phyloP scores from a whole-genome alignment of 1,140 invertebrate genomes.

The Penaeus japonicus region DNA sequence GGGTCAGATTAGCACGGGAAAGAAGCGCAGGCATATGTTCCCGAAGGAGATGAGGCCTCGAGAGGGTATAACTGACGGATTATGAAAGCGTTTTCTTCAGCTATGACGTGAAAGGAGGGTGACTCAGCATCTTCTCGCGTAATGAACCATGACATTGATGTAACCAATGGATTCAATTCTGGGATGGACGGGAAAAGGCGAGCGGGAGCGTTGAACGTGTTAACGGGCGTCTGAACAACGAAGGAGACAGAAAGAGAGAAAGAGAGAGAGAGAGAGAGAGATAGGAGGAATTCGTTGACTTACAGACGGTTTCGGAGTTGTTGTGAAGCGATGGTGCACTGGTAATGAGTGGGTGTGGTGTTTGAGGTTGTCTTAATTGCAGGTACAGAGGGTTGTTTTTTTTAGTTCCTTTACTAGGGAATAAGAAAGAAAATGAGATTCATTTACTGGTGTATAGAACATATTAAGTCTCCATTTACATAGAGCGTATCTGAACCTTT shows the following conservation, averaged over 20 bases:
- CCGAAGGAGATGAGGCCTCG: not conserved
- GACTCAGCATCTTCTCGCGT: conserved; percentile 23
- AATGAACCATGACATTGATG: conserved; percentile 51
- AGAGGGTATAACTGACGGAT: conserved; percentile 53
- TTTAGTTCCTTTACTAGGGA: too few species aligned
- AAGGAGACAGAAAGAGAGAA: conserved; percentile 14
- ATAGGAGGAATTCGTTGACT: not conserved
- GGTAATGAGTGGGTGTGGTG: too few species aligned
- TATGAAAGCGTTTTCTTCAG: conserved; percentile 47
- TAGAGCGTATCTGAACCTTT: too few species aligned
- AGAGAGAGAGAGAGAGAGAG: conserved; percentile 24
- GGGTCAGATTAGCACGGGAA: not conserved
- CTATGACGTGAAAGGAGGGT: conserved; percentile 47
- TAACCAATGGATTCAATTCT: conserved; percentile 45
- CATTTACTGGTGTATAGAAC: too few species aligned
- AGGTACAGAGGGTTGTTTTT: too few species aligned
- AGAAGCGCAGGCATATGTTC: not conserved
- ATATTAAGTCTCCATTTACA: too few species aligned
- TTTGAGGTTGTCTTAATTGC: too few species aligned
- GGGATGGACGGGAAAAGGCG: not conserved
- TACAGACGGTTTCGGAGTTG: too few species aligned
- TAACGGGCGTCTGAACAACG: not conserved
- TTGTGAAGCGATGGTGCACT: too few species aligned
- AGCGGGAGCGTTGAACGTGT: not conserved
- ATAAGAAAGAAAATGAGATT: too few species aligned